Base-by-base conservation (phyloP, 2,888 invertebrate genomes). In the Xanthostigma xanthostigma region DNA sequence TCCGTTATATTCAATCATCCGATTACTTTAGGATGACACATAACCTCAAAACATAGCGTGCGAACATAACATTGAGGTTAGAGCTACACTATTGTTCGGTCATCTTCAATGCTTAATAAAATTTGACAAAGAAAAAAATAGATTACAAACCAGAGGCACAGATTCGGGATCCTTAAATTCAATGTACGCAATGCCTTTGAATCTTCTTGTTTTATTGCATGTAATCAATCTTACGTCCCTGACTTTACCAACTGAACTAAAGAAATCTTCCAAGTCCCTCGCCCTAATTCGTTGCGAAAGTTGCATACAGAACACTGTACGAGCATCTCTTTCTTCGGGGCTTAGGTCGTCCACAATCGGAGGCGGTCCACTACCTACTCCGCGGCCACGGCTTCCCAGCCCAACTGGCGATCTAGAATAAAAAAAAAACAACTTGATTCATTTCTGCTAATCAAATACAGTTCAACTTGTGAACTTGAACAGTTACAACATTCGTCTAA, bases 121-220 rank as follows among this genome's bases (percentile, higher is more conserved):
- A 27, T 27, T 27, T 27, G 50, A 17, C 14, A 50, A 44, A 47
- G 35, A 35, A 42, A 8, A 34, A 41, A 43, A 47, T 45, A 39
- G 45, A 45, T 27, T 50, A 70, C 79, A 77, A 68, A 89, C 89
- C 72, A 96, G 71, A 50, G 95, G 87, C 9, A 98, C 97, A 53
- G 95, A 93, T 70, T 96, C 96, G 1, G 94, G 89, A 71, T 97
- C 96, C 67, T 88, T 87, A 65, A 98, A 99, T 70, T 99, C 98
- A 51, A 99, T 93, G 64, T 99, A 99, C n/a, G 97, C 92, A 59
- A 99, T 97, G 42, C 98, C 98, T 70, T 99, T 99, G 62, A 97
- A 97, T 56, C 97, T 74, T 62, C 97, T 81, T 0, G 98, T 99
- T 69, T 97, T 96, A 69, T 96, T 97, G 69, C 98, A 98, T 49